These are phyloP conservation scores for Epinotia ramella DNA, from an alignment of 2,888 invertebrate genomes.

Conservation along the genomic window DNA sequence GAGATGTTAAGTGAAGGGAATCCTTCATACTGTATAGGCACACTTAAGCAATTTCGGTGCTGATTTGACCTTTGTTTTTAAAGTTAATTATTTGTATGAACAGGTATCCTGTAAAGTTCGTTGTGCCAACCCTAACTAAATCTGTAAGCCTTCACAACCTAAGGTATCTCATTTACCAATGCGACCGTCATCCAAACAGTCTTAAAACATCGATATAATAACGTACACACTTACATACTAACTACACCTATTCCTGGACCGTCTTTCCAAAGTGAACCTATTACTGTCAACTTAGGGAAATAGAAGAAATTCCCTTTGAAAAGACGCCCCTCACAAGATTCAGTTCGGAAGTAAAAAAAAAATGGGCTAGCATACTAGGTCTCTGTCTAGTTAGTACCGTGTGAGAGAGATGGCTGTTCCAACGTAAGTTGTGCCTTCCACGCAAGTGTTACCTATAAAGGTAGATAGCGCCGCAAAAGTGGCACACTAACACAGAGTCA, in stretches of 20 bases:
- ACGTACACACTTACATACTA: slow-evolving; percentile 2
- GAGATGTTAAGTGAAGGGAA: no score
- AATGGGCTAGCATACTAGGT: not conserved
- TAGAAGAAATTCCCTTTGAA: not conserved
- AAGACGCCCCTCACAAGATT: not conserved
- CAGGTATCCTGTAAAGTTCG: no score
- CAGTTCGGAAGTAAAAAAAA: slow-evolving; percentile 9
- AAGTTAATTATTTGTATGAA: no score
- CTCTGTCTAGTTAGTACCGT: not conserved
- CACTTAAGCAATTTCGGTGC: no score
- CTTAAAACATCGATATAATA: slow-evolving; percentile 17
- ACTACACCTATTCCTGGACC: not conserved
- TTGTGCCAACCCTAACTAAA: not conserved
- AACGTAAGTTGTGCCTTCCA: not conserved
- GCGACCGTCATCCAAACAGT: not conserved
- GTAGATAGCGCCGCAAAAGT: no score
- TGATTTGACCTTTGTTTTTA: no score
- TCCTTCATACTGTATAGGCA: no score
- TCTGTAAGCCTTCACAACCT: not conserved
- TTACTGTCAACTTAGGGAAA: not conserved
- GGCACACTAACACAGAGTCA: no score
- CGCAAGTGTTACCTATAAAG: not conserved
- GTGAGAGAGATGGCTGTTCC: not conserved
- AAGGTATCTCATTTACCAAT: not conserved
- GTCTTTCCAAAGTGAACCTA: not conserved